Base-by-base conservation (phyloP, 2,113 vertebrate genomes). In the Microcebus griseorufus region DNA sequence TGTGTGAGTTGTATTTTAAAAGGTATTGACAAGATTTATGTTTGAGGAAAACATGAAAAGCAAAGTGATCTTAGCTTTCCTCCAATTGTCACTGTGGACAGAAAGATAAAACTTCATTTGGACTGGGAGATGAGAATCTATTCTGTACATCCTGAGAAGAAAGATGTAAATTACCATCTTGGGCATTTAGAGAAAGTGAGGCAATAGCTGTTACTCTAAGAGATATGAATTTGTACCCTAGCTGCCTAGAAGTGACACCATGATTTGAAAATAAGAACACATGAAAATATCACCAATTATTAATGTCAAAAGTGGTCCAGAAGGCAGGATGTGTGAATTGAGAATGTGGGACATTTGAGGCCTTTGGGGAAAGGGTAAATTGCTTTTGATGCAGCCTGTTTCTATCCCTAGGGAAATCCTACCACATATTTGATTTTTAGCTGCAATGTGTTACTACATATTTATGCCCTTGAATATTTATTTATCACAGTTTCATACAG, bases 401-500 rank as follows among this genome's bases (percentile, higher is more conserved):
- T 96, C 70, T 75, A 22, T 97, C 96, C 95, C 88, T 82, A 39
- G 90, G 94, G 97, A 97, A 97, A 97, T 95, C 82, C 92, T 96
- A 96, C 85, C 96, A 95, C 93, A 91, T 95, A 97, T 96, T 98
- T 97, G 97, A 98, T 97, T 98, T 97, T 97, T 97, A 97, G 78
- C 82, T 94, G 96, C 97, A 98, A 96, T 96, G 97, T 98, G 97
- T 98, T 98, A 94, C 97, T 96, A 95, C 96, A 97, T 98, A 98
- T 98, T 98, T 97, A 97, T 98, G 96, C 90, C 92, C 78, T 97
- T 93, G 88, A 97, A 97, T 97, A 97, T 95, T 90, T 98, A 98
- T 98, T 98, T 98, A 98, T 98, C 97, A 91, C 94, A 80, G 92
- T 97, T 98, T 98, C 97, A 98, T 98, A 85, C 95, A 97, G 97